Conservation (phyloP, 1,140 invertebrate genomes). For the Wiebesia pumilae region DNA sequence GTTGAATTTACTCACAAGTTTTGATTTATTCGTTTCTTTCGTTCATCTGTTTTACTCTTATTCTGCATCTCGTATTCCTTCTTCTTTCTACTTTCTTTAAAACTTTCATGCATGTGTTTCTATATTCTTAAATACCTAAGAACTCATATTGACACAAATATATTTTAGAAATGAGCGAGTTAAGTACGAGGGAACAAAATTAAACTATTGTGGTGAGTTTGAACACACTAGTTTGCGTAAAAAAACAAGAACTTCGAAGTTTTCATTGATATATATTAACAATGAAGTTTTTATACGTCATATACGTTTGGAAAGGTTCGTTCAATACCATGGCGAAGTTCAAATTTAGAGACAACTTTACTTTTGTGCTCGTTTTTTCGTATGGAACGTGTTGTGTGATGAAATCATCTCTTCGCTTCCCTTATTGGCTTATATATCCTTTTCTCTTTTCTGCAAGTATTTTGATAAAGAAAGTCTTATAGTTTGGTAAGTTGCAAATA, state of each 20-base stretch:
- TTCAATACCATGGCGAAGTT: neutral
- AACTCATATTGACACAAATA: neutral
- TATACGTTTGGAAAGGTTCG: slow-evolving; percentile 11
- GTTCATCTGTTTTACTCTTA: slow-evolving; percentile 11
- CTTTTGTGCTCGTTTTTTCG: neutral
- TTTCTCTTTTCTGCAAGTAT: neutral
- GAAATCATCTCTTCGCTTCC: neutral
- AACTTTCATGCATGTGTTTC: neutral
- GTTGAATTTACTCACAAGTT: slow-evolving; percentile 58
- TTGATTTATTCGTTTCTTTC: slow-evolving; percentile 60
- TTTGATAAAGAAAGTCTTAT: neutral
- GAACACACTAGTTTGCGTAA: neutral
- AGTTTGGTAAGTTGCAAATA: neutral
- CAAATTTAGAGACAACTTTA: neutral
- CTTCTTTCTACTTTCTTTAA: neutral
- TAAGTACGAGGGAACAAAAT: neutral
- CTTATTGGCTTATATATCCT: neutral
- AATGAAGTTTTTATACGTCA: slow-evolving; percentile 31
- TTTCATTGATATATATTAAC: slow-evolving; percentile 45
- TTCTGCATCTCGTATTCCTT: neutral
- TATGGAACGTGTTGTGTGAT: no score
- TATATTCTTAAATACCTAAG: neutral
- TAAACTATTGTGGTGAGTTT: neutral
- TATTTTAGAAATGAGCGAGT: slow-evolving; percentile 20
- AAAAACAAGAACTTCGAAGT: slow-evolving; percentile 13